Percentiles rank a stretch among this genome's conserved stretches.
Evolutionary conservation across 1,140 invertebrate species (phyloP).

Genomic region (Mycetomoellerius zeteki): DNA sequence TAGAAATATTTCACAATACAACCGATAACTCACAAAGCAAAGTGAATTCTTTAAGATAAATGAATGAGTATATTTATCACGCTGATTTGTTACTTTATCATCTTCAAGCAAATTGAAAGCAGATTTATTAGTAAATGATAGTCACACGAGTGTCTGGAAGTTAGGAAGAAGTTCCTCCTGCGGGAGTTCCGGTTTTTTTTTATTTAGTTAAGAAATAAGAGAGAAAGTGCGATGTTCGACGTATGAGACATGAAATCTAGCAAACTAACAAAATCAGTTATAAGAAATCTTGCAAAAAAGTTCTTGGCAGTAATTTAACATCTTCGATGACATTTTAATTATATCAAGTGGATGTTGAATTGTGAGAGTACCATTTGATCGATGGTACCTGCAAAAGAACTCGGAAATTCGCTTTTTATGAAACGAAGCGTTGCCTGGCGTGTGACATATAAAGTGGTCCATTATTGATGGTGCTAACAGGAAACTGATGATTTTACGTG

Average conservation of each 20-base stretch:
- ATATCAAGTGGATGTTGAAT: neutral
- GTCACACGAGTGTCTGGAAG: neutral
- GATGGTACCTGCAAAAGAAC: constrained; percentile 18
- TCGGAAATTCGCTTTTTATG: constrained; percentile 13
- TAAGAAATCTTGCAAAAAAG: neutral
- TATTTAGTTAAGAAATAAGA: constrained; percentile 30
- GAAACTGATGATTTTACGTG: constrained; percentile 9
- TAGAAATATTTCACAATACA: constrained; percentile 1
- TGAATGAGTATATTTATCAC: neutral
- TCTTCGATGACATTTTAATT: constrained; percentile 19
- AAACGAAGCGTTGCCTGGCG: neutral
- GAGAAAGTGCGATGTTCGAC: constrained; percentile 6
- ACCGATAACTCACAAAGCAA: neutral
- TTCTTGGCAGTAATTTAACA: constrained; percentile 2
- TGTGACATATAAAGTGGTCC: constrained; percentile 13
- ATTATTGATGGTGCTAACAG: constrained; percentile 16
- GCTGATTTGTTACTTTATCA: neutral
- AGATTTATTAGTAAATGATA: neutral
- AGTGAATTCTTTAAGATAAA: neutral
- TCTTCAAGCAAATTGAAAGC: neutral
- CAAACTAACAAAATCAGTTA: neutral
- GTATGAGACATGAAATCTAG: constrained; percentile 13
- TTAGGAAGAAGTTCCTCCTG: constrained; percentile 4
- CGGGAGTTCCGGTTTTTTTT: constrained; percentile 26
- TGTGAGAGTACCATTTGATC: neutral